Conservation (phyloP, 2,797 vertebrate species). For the Amblyraja radiata region DNA sequence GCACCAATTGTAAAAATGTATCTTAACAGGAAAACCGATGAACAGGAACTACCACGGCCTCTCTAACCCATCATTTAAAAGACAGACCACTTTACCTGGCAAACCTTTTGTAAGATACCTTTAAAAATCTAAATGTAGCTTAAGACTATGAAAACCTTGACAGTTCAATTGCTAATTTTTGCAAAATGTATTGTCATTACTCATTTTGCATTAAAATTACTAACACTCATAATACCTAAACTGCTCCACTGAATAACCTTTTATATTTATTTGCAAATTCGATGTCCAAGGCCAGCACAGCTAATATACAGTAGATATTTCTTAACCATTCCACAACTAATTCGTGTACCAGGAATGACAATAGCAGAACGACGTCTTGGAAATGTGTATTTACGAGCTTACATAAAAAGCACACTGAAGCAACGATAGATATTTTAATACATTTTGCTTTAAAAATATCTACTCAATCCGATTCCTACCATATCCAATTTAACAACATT, state of each 20-base stretch:
- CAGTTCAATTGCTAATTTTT: not conserved
- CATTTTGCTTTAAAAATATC: not conserved
- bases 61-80: not conserved
- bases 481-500: not conserved
- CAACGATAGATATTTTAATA: not conserved
- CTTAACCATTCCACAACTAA: not conserved
- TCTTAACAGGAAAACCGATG: not conserved
- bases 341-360: not conserved
- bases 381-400: too few relatives aligned
- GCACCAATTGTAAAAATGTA: not conserved
- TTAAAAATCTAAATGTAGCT: not conserved
- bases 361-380: not conserved
- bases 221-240: not conserved
- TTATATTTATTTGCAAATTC: not conserved
- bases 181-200: not conserved
- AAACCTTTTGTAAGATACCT: not conserved
- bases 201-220: not conserved
- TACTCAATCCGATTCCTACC: not conserved
- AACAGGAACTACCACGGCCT: not conserved
- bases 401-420: too few relatives aligned
- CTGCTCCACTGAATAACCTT: not conserved
- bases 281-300: not conserved
- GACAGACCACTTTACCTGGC: not conserved
- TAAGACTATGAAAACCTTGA: not conserved
- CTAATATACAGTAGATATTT: not conserved